Conservation (phyloP, 1,140 invertebrate species). For the Philotrypesis tridentata region DNA sequence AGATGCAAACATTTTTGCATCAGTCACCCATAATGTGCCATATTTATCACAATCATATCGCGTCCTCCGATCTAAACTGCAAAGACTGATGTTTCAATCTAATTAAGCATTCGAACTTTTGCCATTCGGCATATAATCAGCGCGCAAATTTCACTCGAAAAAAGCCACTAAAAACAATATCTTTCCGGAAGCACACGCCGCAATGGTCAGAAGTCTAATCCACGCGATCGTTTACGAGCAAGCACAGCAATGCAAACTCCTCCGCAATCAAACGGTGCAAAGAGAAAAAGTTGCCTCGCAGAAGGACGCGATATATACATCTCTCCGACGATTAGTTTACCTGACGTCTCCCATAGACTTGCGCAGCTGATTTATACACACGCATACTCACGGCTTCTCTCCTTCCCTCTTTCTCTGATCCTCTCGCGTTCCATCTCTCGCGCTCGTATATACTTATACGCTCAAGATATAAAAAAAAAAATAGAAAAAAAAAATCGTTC, state of each 20-base stretch:
- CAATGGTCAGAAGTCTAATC: too few species aligned
- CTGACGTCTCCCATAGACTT: neutral
- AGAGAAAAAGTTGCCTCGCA: neutral
- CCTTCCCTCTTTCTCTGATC: too few species aligned
- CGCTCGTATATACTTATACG: too few species aligned
- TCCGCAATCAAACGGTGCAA: neutral
- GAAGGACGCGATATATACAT: neutral
- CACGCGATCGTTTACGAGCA: too few species aligned
- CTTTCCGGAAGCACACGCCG: too few species aligned
- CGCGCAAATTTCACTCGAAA: neutral
- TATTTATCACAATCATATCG: too few species aligned
- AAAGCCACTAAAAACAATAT: too few species aligned
- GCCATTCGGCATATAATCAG: neutral
- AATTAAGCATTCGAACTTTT: neutral
- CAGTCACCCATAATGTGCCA: neutral
- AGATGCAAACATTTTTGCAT: neutral
- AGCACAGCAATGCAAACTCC: neutral
- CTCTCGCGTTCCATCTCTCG: neutral
- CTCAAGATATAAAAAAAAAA: too few species aligned
- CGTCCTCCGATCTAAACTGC: too few species aligned
- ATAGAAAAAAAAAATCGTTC: slow-evolving; percentile 7
- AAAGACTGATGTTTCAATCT: neutral
- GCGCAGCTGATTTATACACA: slow-evolving; percentile 33
- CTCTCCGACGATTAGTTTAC: slow-evolving; percentile 36
- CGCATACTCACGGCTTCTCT: neutral